Percentiles rank a stretch among this genome's conserved stretches.
Evolutionary conservation across 2,888 invertebrate genomes (phyloP).

Genomic region (Agrotis segetum): DNA sequence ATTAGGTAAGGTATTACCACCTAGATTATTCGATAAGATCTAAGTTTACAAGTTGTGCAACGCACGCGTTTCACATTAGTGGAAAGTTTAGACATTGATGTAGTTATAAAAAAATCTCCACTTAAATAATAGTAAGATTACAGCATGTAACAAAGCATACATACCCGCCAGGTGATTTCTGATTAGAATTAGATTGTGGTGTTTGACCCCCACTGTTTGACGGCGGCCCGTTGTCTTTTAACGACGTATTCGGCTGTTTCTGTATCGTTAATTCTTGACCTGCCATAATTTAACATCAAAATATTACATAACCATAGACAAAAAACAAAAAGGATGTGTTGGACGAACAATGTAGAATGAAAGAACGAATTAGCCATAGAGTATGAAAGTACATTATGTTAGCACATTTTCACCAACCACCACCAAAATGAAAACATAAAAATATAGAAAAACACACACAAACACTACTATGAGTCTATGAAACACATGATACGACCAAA

Average conservation of each 20-base stretch:
- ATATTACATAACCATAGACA: constrained; percentile 30
- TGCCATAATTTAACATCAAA: constrained; percentile 66
- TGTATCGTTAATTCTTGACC: constrained; percentile 98
- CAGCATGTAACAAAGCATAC: constrained; percentile 70
- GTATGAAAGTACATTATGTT: constrained; percentile 87
- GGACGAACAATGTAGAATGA: constrained; percentile 73
- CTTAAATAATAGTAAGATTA: constrained; percentile 14
- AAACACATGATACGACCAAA: constrained; percentile 57
- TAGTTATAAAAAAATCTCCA: background rate
- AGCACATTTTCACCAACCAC: constrained; percentile 91
- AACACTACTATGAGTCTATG: constrained; percentile 60
- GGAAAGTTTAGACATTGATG: background rate
- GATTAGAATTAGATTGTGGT: constrained; percentile 89
- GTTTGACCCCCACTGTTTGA: constrained; percentile 88
- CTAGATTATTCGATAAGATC: background rate
- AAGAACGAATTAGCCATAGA: constrained; percentile 90
- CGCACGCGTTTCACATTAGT: background rate
- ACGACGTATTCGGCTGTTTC: constrained; percentile 97
- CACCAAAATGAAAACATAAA: constrained; percentile 79
- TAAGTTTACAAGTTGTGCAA: background rate
- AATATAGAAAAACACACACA: constrained; percentile 64
- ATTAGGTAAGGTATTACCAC: no score
- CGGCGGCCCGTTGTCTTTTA: constrained; percentile 93
- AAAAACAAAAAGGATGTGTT: constrained; percentile 35
- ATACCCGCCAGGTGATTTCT: constrained; percentile 94